Percentiles rank a stretch among this genome's conserved stretches.
Evolutionary conservation across 2,888 invertebrate genomes (phyloP).

Genomic region (Liodrosophila aerea): DNA sequence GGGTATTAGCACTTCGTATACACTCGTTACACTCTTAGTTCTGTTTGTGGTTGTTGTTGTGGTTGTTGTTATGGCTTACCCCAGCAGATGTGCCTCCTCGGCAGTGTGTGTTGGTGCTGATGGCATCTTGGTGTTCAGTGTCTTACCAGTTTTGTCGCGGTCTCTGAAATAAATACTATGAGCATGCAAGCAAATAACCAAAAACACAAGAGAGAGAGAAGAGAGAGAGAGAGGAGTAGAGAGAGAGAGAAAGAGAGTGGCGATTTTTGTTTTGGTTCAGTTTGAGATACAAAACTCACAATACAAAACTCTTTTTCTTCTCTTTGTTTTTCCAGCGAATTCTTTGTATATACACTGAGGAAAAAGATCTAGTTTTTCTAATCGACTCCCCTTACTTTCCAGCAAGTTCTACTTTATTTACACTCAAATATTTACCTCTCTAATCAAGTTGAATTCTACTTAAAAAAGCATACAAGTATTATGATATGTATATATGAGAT

Average conservation of each 20-base stretch:
- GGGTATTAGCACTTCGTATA: slow-evolving; percentile 8
- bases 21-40: slow-evolving; percentile 12
- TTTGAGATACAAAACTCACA: not conserved
- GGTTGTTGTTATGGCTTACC: slow-evolving; percentile 85
- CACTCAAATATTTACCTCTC: too few species aligned
- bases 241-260: not conserved
- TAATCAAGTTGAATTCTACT: too few species aligned
- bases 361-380: too few species aligned
- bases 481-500: too few species aligned
- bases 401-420: too few species aligned
- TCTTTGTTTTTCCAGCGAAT: too few species aligned
- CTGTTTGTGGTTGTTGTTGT: slow-evolving; percentile 9
- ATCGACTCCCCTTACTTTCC: too few species aligned
- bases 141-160: slow-evolving; percentile 83
- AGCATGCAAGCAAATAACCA: slow-evolving; percentile 83
- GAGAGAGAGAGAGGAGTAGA: not conserved
- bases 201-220: slow-evolving; percentile 48
- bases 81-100: slow-evolving; percentile 93
- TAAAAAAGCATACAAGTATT: too few species aligned
- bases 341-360: too few species aligned
- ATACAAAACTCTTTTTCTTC: too few species aligned
- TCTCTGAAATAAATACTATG: slow-evolving; percentile 83
- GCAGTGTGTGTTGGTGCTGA: slow-evolving; percentile 84
- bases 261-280: not conserved
- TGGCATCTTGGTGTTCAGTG: slow-evolving; percentile 83